Percentiles rank a stretch among this genome's conserved stretches.
These are phyloP conservation scores for Salvelinus alpinus DNA, from an alignment of 2,113 vertebrate genomes.

Conservation along the genomic window DNA sequence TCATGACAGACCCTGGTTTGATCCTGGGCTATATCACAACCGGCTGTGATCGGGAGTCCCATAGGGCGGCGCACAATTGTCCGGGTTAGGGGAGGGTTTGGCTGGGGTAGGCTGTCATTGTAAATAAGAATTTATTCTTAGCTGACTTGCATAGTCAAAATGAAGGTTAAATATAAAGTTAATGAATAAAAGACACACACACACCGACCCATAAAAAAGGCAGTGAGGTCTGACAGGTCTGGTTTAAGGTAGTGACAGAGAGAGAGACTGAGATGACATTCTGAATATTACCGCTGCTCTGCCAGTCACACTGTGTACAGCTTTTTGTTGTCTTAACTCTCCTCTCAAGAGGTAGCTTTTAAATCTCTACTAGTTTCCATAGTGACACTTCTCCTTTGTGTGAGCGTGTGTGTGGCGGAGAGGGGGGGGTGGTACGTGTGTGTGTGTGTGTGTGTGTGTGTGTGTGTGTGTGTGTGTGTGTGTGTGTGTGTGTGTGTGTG, in stretches of 20 bases:
- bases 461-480: conserved; percentile 25
- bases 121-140: too few relatives aligned
- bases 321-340: conserved; percentile 76
- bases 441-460: conserved; percentile 27
- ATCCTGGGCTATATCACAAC: too few relatives aligned
- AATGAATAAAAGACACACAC: too few relatives aligned
- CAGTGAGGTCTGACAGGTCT: not conserved
- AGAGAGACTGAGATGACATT: conserved; percentile 13
- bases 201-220: conserved; percentile 4
- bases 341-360: conserved; percentile 79
- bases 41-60: too few relatives aligned
- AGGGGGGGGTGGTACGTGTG: not conserved
- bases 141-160: too few relatives aligned
- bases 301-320: conserved; percentile 69
- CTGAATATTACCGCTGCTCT: conserved; percentile 55
- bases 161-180: too few relatives aligned
- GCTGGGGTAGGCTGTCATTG: too few relatives aligned
- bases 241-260: conserved; percentile 34
- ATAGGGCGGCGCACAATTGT: too few relatives aligned
- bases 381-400: conserved; percentile 78
- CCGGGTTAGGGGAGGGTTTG: too few relatives aligned
- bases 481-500: conserved; percentile 25
- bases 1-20: too few relatives aligned
- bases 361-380: conserved; percentile 82
- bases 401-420: not conserved